Percentiles rank a stretch among this genome's conserved stretches.
Conservation (phyloP, 2,113 vertebrate species). For the Oncorhynchus masou region DNA sequence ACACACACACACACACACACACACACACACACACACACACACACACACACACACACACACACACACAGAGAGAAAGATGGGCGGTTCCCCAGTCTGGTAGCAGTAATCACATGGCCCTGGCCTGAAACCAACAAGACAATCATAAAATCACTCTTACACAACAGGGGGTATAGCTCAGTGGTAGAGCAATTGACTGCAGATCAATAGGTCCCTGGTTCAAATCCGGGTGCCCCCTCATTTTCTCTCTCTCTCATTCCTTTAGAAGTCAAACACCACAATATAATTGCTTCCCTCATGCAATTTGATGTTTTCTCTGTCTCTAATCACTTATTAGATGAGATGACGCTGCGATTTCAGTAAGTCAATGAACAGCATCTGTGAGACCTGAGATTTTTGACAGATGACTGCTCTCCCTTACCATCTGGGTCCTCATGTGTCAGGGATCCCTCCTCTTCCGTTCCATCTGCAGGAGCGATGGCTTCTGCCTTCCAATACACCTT, state of each 20-base stretch:
- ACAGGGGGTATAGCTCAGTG: constrained; percentile 76
- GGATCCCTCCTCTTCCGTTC: background rate
- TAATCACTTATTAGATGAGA: too few relatives aligned
- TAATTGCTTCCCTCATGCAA: too few relatives aligned
- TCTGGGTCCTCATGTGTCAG: background rate
- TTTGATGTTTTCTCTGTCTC: too few relatives aligned
- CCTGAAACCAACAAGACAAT: too few relatives aligned
- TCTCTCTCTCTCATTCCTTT: background rate
- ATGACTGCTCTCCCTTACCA: background rate
- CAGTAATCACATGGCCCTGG: too few relatives aligned
- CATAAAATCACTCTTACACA: too few relatives aligned
- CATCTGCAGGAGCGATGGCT: background rate
- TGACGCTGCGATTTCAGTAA: background rate
- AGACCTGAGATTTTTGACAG: background rate
- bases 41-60: too few relatives aligned
- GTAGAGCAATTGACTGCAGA: constrained; percentile 79
- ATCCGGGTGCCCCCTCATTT: constrained; percentile 73
- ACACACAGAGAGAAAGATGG: too few relatives aligned
- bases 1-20: too few relatives aligned
- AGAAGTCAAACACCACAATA: too few relatives aligned
- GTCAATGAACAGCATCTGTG: background rate
- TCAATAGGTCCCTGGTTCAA: constrained; percentile 79
- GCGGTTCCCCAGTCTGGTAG: too few relatives aligned
- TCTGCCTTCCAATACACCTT: background rate
- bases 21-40: too few relatives aligned